These are phyloP conservation scores for Chrysomela aeneicollis DNA, from an alignment of 2,888 invertebrate species.

Conservation along the genomic window DNA sequence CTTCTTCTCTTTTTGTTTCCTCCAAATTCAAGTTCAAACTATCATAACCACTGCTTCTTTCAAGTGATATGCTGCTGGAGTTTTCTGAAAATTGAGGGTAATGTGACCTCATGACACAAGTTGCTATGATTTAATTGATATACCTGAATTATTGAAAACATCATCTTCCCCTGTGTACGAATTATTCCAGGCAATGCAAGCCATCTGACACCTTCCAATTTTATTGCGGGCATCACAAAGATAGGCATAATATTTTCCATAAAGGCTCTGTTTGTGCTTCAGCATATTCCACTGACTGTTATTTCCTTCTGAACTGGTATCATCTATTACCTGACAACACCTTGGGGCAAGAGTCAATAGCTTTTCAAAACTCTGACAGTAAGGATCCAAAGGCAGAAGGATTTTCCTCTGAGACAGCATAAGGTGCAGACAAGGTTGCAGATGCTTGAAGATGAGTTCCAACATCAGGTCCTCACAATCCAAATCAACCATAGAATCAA, in stretches of 20 bases:
- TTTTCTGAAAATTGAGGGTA: constrained; percentile 47
- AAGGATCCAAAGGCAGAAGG: constrained; percentile 75
- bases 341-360: constrained; percentile 77
- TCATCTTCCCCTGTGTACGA: constrained; percentile 74
- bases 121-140: background rate
- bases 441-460: constrained; percentile 85
- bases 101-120: too few relatives aligned
- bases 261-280: constrained; percentile 71
- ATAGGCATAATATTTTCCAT: constrained; percentile 86
- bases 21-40: constrained; percentile 70
- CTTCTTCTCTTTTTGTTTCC: constrained; percentile 60
- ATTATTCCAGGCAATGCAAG: constrained; percentile 82
- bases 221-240: constrained; percentile 83
- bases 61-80: constrained; percentile 72
- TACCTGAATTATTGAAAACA: constrained; percentile 38
- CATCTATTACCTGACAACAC: constrained; percentile 63
- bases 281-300: constrained; percentile 64
- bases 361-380: constrained; percentile 77
- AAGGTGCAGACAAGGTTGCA: constrained; percentile 82
- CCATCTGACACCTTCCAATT: constrained; percentile 76
- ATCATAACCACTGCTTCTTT: constrained; percentile 82
- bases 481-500: constrained; percentile 88
- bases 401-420: constrained; percentile 79
- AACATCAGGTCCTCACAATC: constrained; percentile 97
- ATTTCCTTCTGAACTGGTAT: constrained; percentile 48